These are phyloP conservation scores for Polypedilum vanderplanki DNA, from an alignment of 1,140 invertebrate genomes.

Conservation along the genomic window DNA sequence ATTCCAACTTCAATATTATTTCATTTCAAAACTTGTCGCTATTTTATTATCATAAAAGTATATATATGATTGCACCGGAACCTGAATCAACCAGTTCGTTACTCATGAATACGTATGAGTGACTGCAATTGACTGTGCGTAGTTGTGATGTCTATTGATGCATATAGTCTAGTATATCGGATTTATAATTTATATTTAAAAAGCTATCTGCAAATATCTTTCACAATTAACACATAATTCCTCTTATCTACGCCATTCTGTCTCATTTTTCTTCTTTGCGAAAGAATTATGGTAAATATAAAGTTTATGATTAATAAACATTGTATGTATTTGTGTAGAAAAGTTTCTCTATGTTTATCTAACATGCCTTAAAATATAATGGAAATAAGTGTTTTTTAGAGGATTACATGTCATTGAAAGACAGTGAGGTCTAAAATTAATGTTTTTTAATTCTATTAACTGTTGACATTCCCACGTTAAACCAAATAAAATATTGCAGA, in stretches of 20 bases:
- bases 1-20: not conserved
- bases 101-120: not conserved
- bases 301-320: too few species aligned
- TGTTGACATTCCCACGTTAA: too few species aligned
- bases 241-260: not conserved
- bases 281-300: too few species aligned
- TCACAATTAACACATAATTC: slow-evolving; percentile 3
- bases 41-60: too few species aligned
- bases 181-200: not conserved
- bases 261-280: not conserved
- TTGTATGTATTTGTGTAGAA: too few species aligned
- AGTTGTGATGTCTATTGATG: slow-evolving; percentile 4
- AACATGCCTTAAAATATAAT: too few species aligned
- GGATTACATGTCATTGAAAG: too few species aligned
- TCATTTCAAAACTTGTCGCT: not conserved
- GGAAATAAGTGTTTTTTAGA: too few species aligned
- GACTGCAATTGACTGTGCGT: not conserved
- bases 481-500: too few species aligned
- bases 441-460: too few species aligned
- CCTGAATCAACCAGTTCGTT: not conserved
- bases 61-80: slow-evolving; percentile 5
- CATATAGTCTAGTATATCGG: not conserved
- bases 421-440: too few species aligned
- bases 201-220: not conserved
- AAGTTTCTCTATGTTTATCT: too few species aligned